A percentile compares a stretch with the other conserved stretches of the same genome.
Evolutionary conservation across 2,113 vertebrate genomes (phyloP).

Genomic region (Numida meleagris): DNA sequence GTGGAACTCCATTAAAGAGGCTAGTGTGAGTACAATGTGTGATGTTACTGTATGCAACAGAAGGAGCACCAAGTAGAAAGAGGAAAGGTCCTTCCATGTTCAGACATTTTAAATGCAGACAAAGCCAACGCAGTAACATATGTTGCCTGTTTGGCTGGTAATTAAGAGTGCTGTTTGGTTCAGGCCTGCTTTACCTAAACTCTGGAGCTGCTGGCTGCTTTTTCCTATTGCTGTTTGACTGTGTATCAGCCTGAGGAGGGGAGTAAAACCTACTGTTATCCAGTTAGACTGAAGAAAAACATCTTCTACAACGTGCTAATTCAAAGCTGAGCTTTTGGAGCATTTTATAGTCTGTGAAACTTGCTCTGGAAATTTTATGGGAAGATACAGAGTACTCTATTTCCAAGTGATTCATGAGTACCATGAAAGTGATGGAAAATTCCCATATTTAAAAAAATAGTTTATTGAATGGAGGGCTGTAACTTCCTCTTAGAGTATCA

Average conservation of each 20-base stretch:
- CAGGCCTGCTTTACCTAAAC: background rate
- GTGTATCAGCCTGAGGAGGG: accelerated
- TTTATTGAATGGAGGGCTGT: background rate
- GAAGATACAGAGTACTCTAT: background rate
- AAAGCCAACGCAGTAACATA: background rate
- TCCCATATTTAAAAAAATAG: background rate
- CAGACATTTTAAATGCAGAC: background rate
- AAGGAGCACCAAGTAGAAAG: background rate
- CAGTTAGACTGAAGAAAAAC: background rate
- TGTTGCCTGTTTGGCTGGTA: background rate
- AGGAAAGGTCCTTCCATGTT: background rate
- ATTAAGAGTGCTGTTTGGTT: background rate
- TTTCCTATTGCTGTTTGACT: background rate
- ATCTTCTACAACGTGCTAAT: background rate
- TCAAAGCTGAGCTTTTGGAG: background rate
- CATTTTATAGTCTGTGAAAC: background rate
- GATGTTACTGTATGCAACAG: background rate
- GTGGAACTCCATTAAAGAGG: background rate
- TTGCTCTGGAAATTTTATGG: background rate
- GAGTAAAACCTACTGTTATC: background rate
- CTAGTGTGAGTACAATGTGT: accelerated
- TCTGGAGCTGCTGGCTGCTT: background rate
- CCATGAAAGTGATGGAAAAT: background rate
- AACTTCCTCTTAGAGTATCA: background rate
- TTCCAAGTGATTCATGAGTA: background rate